phyloP scores from a whole-genome alignment of 1,140 invertebrate species.

The Eueides isabella region DNA sequence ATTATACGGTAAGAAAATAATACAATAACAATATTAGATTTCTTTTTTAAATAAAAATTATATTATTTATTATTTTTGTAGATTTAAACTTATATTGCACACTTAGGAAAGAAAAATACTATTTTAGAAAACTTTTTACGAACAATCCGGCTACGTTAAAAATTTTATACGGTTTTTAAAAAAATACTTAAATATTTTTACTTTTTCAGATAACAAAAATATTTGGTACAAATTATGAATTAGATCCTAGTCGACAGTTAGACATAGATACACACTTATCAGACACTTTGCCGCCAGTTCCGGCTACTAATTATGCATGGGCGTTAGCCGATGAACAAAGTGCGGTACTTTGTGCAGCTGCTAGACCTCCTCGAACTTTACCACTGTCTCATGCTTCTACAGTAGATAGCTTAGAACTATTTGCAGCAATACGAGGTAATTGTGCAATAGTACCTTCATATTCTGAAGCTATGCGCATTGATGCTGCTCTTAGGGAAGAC shows the following conservation, averaged over 20 bases:
- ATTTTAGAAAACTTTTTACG: no score
- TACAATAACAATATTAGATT: neutral
- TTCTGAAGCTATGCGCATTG: slow-evolving; percentile 84
- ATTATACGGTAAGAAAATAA: slow-evolving; percentile 85
- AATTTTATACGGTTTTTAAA: no score
- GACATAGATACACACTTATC: slow-evolving; percentile 79
- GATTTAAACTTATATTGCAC: no score
- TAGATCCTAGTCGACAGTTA: slow-evolving; percentile 74
- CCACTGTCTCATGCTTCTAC: slow-evolving; percentile 84
- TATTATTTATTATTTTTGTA: slow-evolving; percentile 4
- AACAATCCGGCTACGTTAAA: no score
- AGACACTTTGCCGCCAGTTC: slow-evolving; percentile 75
- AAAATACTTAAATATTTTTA: no score
- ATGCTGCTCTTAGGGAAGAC: slow-evolving; percentile 73
- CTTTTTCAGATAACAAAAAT: slow-evolving; percentile 85
- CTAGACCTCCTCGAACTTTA: slow-evolving; percentile 88
- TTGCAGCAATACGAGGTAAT: slow-evolving; percentile 77
- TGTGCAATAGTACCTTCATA: slow-evolving; percentile 83
- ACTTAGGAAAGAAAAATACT: no score
- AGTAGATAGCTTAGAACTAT: slow-evolving; percentile 72
- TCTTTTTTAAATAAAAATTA: neutral
- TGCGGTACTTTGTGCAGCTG: slow-evolving; percentile 82
- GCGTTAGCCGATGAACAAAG: slow-evolving; percentile 83
- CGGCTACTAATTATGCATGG: slow-evolving; percentile 68
- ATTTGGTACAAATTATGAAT: slow-evolving; percentile 87